These are phyloP conservation scores for Apus apus DNA, from an alignment of 2,113 vertebrate species.

Conservation along the genomic window DNA sequence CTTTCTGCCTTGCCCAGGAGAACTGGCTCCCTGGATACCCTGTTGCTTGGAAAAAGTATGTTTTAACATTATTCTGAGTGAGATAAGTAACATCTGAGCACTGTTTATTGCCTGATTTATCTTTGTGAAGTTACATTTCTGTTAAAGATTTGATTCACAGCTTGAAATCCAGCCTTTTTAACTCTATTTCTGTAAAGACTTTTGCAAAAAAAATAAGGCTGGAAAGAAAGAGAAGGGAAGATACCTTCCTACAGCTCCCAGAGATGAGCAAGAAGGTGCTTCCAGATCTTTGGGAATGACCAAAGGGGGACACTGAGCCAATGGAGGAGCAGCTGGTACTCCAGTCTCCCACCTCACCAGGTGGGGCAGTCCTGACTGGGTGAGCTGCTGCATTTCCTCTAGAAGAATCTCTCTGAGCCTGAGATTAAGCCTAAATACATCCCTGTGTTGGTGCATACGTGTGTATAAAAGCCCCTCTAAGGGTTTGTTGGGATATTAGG, in stretches of 20 bases:
- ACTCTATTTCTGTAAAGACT: neutral
- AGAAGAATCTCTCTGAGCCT: neutral
- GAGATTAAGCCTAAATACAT: neutral
- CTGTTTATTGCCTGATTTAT: neutral
- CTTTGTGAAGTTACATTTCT: neutral
- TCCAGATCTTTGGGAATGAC: neutral
- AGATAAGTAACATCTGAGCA: neutral
- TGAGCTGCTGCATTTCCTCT: neutral
- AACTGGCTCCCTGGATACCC: neutral
- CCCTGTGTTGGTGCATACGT: rapidly evolving
- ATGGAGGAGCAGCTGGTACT: neutral
- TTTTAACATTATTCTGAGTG: neutral
- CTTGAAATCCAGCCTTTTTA: neutral
- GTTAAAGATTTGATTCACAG: neutral
- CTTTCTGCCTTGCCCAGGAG: neutral
- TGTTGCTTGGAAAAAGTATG: neutral
- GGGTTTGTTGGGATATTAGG: neutral
- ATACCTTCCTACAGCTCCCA: neutral
- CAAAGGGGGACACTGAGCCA: neutral
- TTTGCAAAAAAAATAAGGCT: neutral
- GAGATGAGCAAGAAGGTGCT: neutral
- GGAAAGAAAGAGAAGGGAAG: neutral
- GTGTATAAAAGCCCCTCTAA: neutral
- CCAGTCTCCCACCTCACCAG: neutral
- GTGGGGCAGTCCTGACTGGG: neutral